These are phyloP conservation scores for Nesogale talazaci DNA, from an alignment of 2,113 vertebrate genomes.

Conservation along the genomic window DNA sequence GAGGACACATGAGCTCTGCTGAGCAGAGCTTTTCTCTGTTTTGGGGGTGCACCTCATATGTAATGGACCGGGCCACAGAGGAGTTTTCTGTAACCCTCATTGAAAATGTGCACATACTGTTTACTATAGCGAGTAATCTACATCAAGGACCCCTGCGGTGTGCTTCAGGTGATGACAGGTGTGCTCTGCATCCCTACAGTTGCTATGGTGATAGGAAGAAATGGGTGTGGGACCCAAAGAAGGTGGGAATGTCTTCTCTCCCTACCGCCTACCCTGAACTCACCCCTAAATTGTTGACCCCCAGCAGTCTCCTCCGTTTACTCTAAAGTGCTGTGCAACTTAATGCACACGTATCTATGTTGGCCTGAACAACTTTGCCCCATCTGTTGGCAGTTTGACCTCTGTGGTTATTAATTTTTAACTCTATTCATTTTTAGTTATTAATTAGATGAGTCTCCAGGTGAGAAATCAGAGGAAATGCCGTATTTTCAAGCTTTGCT, in stretches of 20 bases:
- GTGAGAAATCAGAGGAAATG: not conserved
- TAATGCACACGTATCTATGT: too few relatives aligned
- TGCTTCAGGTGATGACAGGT: not conserved
- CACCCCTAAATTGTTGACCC: not conserved
- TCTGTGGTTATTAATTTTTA: not conserved
- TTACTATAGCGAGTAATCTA: not conserved
- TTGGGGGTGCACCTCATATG: too few relatives aligned
- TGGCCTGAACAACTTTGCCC: not conserved
- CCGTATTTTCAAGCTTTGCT: not conserved
- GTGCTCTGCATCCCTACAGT: fast-evolving
- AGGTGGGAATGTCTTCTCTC: too few relatives aligned
- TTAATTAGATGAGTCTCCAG: not conserved
- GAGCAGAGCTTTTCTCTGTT: too few relatives aligned
- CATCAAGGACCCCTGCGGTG: not conserved
- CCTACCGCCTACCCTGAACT: too few relatives aligned
- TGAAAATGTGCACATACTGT: not conserved
- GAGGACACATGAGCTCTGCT: too few relatives aligned
- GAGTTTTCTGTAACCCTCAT: not conserved
- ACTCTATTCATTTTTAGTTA: not conserved
- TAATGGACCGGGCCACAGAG: too few relatives aligned
- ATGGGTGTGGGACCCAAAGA: too few relatives aligned
- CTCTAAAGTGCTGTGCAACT: not conserved
- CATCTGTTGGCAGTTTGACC: not conserved
- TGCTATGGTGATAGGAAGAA: not conserved
- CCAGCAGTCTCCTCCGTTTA: not conserved